These are phyloP conservation scores for Micromesistius poutassou DNA, from an alignment of 2,797 vertebrate species.

Conservation along the genomic window DNA sequence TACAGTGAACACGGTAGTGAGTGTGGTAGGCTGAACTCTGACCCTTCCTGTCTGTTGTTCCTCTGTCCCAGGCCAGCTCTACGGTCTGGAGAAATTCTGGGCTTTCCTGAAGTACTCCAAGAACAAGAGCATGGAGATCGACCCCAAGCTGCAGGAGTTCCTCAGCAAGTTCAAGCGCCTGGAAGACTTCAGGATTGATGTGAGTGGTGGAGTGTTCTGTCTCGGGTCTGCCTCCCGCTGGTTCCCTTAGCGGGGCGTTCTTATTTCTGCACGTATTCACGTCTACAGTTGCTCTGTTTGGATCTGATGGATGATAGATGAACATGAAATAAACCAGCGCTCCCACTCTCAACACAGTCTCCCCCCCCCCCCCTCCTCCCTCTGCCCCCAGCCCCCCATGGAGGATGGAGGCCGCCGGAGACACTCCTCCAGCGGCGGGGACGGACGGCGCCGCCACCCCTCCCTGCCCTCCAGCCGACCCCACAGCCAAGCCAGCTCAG, in stretches of 20 bases:
- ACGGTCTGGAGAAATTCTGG: constrained; percentile 99
- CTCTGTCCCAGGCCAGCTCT: constrained; percentile 85
- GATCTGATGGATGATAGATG: no score
- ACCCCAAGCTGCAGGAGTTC: constrained; percentile 89
- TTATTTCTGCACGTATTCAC: neutral
- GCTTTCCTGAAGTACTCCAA: constrained; percentile 99
- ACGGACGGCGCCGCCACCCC: constrained; percentile 85
- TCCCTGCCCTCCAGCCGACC: constrained; percentile 84
- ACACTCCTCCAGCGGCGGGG: constrained; percentile 81
- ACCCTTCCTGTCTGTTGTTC: neutral
- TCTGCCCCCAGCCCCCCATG: constrained; percentile 85
- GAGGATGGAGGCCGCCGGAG: constrained; percentile 90
- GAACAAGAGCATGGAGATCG: constrained; percentile 92
- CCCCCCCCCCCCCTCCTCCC: neutral
- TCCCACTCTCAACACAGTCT: neutral
- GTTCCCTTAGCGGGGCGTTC: neutral
- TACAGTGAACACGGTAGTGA: neutral
- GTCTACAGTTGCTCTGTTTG: neutral
- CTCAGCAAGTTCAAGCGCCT: constrained; percentile 94
- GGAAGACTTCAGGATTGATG: constrained; percentile 97
- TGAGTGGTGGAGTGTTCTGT: constrained; percentile 74
- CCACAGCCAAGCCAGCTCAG: constrained; percentile 59
- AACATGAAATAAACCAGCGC: neutral
- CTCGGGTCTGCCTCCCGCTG: neutral
- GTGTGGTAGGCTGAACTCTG: neutral